Conservation (phyloP, 1,140 invertebrate species). For the Papilio machaon region DNA sequence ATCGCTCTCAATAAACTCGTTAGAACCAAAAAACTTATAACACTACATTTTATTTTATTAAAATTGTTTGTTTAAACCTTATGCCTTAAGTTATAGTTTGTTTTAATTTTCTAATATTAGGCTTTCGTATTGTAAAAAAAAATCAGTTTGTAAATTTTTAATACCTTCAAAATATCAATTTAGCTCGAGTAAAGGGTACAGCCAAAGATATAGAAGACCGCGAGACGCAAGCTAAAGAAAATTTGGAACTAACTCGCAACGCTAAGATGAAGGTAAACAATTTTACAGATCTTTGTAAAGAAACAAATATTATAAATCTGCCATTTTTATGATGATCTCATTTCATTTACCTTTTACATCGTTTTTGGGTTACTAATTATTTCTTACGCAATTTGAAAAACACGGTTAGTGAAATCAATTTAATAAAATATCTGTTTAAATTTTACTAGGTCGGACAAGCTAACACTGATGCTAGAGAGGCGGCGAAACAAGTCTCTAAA, state of each 20-base stretch:
- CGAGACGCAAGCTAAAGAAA: constrained; percentile 88
- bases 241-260: constrained; percentile 88
- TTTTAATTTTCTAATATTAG: no score
- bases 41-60: no score
- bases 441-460: constrained; percentile 90
- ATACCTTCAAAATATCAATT: constrained; percentile 40
- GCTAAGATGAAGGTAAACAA: constrained; percentile 84
- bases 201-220: constrained; percentile 86
- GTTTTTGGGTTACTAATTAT: not conserved
- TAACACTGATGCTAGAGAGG: constrained; percentile 90
- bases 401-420: not conserved
- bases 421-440: not conserved
- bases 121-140: no score
- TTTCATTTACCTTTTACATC: not conserved
- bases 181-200: constrained; percentile 87
- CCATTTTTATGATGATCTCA: not conserved
- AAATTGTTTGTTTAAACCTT: no score
- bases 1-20: no score
- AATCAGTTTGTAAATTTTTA: not conserved
- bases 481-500: constrained; percentile 90
- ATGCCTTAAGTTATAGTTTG: no score
- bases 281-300: constrained; percentile 2
- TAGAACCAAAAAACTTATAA: no score
- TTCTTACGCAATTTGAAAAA: not conserved
- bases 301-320: not conserved